A percentile compares a stretch with the other conserved stretches of the same genome.
Evolutionary conservation across 2,797 vertebrate genomes (phyloP).

Genomic region (Lateolabrax maculatus): DNA sequence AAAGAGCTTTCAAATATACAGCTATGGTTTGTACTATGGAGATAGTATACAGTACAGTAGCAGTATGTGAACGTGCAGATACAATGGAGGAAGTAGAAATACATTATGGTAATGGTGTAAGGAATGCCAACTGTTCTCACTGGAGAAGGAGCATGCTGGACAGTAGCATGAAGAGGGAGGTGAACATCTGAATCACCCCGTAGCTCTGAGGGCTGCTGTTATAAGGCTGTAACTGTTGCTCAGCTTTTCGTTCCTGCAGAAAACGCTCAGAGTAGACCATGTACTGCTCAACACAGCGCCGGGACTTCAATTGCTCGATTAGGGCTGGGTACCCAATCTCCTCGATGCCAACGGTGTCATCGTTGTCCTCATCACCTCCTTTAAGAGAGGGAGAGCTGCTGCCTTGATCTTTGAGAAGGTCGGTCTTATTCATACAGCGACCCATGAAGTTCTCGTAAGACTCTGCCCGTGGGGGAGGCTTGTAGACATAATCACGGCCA

Average conservation of each 20-base stretch:
- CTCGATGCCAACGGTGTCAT: slow-evolving; percentile 79
- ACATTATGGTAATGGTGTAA: neutral
- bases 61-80: too few species aligned
- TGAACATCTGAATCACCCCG: slow-evolving; percentile 63
- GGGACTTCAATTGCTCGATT: slow-evolving; percentile 77
- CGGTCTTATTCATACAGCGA: slow-evolving; percentile 78
- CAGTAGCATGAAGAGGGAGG: slow-evolving; percentile 71
- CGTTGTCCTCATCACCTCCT: slow-evolving; percentile 36
- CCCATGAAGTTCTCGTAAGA: slow-evolving; percentile 81
- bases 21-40: too few species aligned
- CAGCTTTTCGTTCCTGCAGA: slow-evolving; percentile 63
- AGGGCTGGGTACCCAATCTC: slow-evolving; percentile 84
- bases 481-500: slow-evolving; percentile 79
- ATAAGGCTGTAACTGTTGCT: slow-evolving; percentile 14
- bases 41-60: too few species aligned
- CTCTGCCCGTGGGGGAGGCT: slow-evolving; percentile 69
- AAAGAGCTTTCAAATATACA: neutral
- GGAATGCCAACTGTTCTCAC: slow-evolving; percentile 49
- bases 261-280: slow-evolving; percentile 73
- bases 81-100: slow-evolving; percentile 39
- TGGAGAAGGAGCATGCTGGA: slow-evolving; percentile 81
- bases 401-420: slow-evolving; percentile 60
- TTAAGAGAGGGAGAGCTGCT: slow-evolving; percentile 16
- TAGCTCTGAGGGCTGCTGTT: slow-evolving; percentile 47
- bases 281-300: slow-evolving; percentile 76